phyloP scores from a whole-genome alignment of 2,797 vertebrate species.

The Margarornis squamiger region DNA sequence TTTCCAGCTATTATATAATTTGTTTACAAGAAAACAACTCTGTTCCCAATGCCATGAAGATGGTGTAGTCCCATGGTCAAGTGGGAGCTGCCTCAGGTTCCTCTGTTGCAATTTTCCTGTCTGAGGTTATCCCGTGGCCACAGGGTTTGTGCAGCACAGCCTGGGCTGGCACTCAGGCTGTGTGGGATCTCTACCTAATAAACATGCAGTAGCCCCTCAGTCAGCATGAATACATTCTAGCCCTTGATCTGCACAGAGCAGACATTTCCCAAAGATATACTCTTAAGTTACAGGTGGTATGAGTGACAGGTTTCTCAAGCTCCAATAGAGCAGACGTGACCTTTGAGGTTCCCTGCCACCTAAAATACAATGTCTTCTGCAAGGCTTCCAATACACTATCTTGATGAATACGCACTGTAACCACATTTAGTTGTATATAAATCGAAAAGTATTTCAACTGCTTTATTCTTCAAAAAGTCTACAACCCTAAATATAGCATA shows the following conservation, averaged over 20 bases:
- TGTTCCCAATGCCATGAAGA: background rate
- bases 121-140: background rate
- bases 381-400: background rate
- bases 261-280: background rate
- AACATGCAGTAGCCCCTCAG: rapidly evolving
- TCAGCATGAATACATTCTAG: background rate
- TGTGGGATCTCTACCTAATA: background rate
- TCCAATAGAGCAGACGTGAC: background rate
- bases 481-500: background rate
- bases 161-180: rapidly evolving
- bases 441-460: background rate
- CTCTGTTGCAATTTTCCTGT: background rate
- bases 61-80: background rate
- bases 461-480: background rate
- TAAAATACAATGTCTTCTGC: background rate
- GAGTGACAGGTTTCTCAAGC: background rate
- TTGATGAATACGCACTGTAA: background rate
- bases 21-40: background rate
- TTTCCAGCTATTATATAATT: background rate
- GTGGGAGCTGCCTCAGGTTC: background rate
- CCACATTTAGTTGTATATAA: background rate
- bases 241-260: background rate
- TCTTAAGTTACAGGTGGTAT: background rate
- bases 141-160: too few species aligned
- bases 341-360: background rate